A percentile compares a stretch with the other conserved stretches of the same genome.
These are phyloP conservation scores for Habrosyne pyritoides DNA, from an alignment of 2,888 invertebrate genomes.

Conservation along the genomic window DNA sequence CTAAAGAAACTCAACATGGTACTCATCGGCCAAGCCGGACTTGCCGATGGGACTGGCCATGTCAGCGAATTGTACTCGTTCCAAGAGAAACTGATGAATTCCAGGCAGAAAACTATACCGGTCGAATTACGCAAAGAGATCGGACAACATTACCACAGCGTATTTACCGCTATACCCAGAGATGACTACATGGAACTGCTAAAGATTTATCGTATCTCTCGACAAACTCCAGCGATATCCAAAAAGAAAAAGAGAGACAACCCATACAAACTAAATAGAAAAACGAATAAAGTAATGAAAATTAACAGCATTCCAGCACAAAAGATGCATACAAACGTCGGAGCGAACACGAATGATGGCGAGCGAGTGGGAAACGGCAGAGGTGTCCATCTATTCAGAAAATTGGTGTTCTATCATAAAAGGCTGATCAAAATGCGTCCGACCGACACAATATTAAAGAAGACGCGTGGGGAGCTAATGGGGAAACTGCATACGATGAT, in stretches of 20 bases:
- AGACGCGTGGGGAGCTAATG: slow-evolving; percentile 44
- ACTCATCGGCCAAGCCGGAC: slow-evolving; percentile 83
- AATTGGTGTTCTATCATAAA: slow-evolving; percentile 48
- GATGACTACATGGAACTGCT: slow-evolving; percentile 67
- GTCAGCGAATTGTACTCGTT: slow-evolving; percentile 67
- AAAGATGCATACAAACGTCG: slow-evolving; percentile 24
- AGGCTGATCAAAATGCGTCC: slow-evolving; percentile 45
- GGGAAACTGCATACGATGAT: slow-evolving; percentile 52
- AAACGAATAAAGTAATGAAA: slow-evolving; percentile 35
- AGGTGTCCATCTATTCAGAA: slow-evolving; percentile 32
- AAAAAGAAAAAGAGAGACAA: slow-evolving; percentile 46
- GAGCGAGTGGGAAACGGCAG: slow-evolving; percentile 7
- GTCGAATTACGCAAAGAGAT: slow-evolving; percentile 73
- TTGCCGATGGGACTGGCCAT: slow-evolving; percentile 76
- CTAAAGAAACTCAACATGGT: slow-evolving; percentile 82
- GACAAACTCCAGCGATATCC: slow-evolving; percentile 23
- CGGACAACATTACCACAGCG: slow-evolving; percentile 74
- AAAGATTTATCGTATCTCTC: slow-evolving; percentile 49
- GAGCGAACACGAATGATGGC: slow-evolving; percentile 10
- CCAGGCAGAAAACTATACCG: slow-evolving; percentile 56
- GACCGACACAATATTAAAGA: slow-evolving; percentile 42
- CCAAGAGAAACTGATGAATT: slow-evolving; percentile 57
- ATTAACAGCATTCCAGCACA: slow-evolving; percentile 41
- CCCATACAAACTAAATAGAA: slow-evolving; percentile 35
- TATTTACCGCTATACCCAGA: slow-evolving; percentile 75